Evolutionary conservation across 2,113 vertebrate species (phyloP), one percentile per base, ranked within the genome.

Genomic region (Rhinolophus ferrumequinum): DNA sequence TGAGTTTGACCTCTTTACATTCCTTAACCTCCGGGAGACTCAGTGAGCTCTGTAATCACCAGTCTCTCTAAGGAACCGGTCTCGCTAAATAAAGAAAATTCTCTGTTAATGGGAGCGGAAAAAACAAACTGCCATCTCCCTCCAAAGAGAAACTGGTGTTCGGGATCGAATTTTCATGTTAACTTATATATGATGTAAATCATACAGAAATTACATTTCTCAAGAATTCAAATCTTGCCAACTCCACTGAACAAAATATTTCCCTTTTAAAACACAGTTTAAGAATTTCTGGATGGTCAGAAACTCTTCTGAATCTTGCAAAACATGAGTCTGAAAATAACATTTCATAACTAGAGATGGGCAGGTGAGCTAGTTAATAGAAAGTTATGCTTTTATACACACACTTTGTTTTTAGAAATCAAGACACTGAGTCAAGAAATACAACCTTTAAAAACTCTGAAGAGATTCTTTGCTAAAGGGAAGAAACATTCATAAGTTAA

Each of bases 1-100:
- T 0, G 6, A 89, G 69, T 95, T 96, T 96, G 96, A 96, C 94
- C 77, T 95, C 75, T 84, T 95, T 93, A 94, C 54, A 76, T 92
- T 97, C 88, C 60, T 95, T 90, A 95, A 96, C 73, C 75, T 93
- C 26, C 52, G 52, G 0, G 14, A 96, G 73, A 30, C 12, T 90
- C 50, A 2, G 8, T 81, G 90, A 96, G 60, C 81, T 84, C 64
- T 77, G 81, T 72, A 90, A 88, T 85, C 22, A 77, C 76, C 81
- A 96, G 88, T n/a, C 70, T 92, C 62, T 79, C 69, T 83, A 66
- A 90, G 41, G 30, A 92, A 93, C 30, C 0, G 9, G 80, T 88
- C 54, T 96, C 2, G 0, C 81, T 95, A 82, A 92, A 88, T 67
- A 93, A 92, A 95, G 81, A 85, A 92, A 94, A 96, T 92, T 84